Conservation (phyloP, 1,140 invertebrate genomes). For the Cherax quadricarinatus region DNA sequence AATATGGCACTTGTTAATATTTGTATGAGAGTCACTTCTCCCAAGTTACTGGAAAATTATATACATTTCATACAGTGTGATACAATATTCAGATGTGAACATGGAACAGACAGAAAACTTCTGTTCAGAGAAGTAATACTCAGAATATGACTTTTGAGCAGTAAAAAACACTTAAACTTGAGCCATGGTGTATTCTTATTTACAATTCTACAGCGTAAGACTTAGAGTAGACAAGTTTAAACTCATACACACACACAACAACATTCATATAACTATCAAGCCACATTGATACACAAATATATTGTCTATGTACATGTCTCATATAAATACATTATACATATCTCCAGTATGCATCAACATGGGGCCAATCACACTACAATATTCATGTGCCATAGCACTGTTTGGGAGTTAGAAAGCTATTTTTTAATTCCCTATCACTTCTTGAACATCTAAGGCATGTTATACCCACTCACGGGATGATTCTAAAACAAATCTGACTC, state of each 20-base stretch:
- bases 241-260: not conserved
- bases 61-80: not conserved
- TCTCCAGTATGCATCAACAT: slow-evolving; percentile 4
- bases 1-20: slow-evolving; percentile 18
- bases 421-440: not conserved
- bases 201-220: not conserved
- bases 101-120: not conserved
- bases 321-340: slow-evolving; percentile 47
- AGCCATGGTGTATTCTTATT: slow-evolving; percentile 9
- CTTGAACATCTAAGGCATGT: not conserved
- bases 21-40: not conserved
- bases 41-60: not conserved
- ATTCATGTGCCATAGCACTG: not conserved
- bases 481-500: not conserved
- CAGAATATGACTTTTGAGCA: slow-evolving; percentile 26
- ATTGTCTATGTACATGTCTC: slow-evolving; percentile 42
- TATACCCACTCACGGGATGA: not conserved
- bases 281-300: slow-evolving; percentile 35
- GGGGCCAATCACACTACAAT: not conserved
- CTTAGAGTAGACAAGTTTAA: slow-evolving; percentile 4
- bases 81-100: not conserved
- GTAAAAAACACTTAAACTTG: slow-evolving; percentile 8
- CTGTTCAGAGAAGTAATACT: not conserved
- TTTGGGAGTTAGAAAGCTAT: not conserved
- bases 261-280: slow-evolving; percentile 1